Percentiles rank a stretch among this genome's conserved stretches.
phyloP scores from a whole-genome alignment of 2,797 vertebrate genomes.

The Neostethus bicornis region DNA sequence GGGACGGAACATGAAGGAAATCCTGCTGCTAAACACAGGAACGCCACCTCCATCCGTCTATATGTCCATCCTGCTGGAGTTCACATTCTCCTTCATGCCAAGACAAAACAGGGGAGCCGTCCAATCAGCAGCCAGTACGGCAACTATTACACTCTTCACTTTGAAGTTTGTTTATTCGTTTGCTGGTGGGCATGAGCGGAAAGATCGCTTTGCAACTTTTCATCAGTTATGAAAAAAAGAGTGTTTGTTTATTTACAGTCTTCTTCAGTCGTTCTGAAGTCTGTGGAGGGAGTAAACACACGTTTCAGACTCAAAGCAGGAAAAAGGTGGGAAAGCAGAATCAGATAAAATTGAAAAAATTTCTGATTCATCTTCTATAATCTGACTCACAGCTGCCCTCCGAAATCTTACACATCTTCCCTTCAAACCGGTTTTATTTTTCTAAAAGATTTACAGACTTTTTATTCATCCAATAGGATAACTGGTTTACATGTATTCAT shows the following conservation, averaged over 20 bases:
- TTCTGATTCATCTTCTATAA: constrained; percentile 59
- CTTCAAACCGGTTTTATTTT: constrained; percentile 7
- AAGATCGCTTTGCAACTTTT: constrained; percentile 14
- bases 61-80: constrained; percentile 25
- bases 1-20: constrained; percentile 65
- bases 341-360: constrained; percentile 42
- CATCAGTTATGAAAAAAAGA: constrained; percentile 16
- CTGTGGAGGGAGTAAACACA: constrained; percentile 52
- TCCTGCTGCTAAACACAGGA: constrained; percentile 73
- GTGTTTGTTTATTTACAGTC: neutral
- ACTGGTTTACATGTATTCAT: no score
- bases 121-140: constrained; percentile 23
- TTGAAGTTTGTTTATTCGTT: constrained; percentile 52
- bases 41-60: constrained; percentile 38
- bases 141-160: constrained; percentile 30
- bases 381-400: constrained; percentile 26
- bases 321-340: constrained; percentile 46
- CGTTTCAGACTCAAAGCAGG: constrained; percentile 52
- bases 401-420: constrained; percentile 6
- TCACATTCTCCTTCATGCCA: constrained; percentile 11
- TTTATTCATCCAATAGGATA: no score
- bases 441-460: constrained; percentile 11
- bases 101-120: constrained; percentile 30
- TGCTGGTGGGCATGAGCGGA: constrained; percentile 11
- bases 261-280: constrained; percentile 3